A percentile compares a stretch with the other conserved stretches of the same genome.
These are phyloP conservation scores for Diaperis boleti DNA, from an alignment of 2,888 invertebrate genomes.

Conservation along the genomic window DNA sequence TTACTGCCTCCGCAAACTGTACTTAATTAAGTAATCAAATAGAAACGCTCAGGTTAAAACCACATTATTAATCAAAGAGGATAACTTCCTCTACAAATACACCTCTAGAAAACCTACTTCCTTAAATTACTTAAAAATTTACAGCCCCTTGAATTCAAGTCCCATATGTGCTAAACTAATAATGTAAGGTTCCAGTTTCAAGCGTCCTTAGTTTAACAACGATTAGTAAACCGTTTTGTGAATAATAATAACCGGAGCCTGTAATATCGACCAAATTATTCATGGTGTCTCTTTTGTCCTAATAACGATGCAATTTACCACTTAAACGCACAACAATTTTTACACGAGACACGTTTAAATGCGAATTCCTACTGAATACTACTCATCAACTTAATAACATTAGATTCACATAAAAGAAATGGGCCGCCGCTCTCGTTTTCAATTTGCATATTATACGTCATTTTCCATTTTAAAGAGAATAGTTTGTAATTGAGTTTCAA, in stretches of 20 bases:
- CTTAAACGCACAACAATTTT: slow-evolving; percentile 1
- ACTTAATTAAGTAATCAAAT: slow-evolving; percentile 24
- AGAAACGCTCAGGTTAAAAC: slow-evolving; percentile 9
- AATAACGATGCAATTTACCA: slow-evolving; percentile 18
- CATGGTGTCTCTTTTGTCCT: slow-evolving; percentile 8
- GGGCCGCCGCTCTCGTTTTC: background rate
- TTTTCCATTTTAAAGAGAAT: no score
- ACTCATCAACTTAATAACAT: background rate
- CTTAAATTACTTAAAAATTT: slow-evolving; percentile 25
- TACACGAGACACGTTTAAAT: background rate
- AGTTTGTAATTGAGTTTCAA: no score
- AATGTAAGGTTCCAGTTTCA: slow-evolving; percentile 13
- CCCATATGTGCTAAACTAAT: slow-evolving; percentile 26
- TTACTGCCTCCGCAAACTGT: background rate
- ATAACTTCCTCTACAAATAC: no score
- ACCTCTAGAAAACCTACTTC: slow-evolving; percentile 1
- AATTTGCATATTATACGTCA: no score
- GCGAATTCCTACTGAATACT: background rate
- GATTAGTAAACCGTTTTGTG: slow-evolving; percentile 27
- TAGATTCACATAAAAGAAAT: background rate
- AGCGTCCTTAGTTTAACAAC: slow-evolving; percentile 18
- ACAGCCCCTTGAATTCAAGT: slow-evolving; percentile 15
- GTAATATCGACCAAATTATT: slow-evolving; percentile 20
- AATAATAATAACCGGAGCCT: slow-evolving; percentile 26
- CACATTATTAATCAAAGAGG: no score